phyloP scores from a whole-genome alignment of 2,888 invertebrate genomes.

The Melinaea menophilus region DNA sequence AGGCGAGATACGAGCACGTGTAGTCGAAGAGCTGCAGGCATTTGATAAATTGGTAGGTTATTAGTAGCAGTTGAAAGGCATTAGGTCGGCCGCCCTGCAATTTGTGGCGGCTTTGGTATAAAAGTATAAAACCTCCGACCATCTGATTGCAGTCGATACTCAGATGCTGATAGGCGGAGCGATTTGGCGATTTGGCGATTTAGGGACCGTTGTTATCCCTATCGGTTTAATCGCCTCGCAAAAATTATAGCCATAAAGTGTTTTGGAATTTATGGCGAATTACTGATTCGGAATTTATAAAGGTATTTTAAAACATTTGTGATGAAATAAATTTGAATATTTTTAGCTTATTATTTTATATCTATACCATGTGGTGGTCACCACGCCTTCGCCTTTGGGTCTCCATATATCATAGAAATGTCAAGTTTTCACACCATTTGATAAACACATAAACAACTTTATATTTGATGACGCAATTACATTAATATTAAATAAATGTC shows the following conservation, averaged over 20 bases:
- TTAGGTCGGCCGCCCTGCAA: conserved; percentile 75
- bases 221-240: conserved; percentile 41
- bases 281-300: conserved; percentile 14
- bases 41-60: conserved; percentile 78
- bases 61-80: conserved; percentile 78
- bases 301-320: background rate
- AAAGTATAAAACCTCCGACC: conserved; percentile 68
- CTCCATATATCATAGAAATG: background rate
- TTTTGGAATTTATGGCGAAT: conserved; percentile 30
- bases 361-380: background rate
- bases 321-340: background rate
- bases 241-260: conserved; percentile 38
- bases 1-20: conserved; percentile 21
- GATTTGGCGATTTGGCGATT: conserved; percentile 37
- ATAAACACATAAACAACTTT: conserved; percentile 1
- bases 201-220: conserved; percentile 48
- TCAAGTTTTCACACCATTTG: background rate
- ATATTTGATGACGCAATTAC: background rate
- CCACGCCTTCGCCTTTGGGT: background rate
- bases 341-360: no score
- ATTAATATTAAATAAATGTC: background rate
- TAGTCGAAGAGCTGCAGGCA: conserved; percentile 46
- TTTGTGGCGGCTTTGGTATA: conserved; percentile 66
- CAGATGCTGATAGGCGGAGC: conserved; percentile 47
- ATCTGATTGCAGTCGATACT: conserved; percentile 65